These are phyloP conservation scores for Eupeodes corollae DNA, from an alignment of 1,140 invertebrate genomes.

Conservation along the genomic window DNA sequence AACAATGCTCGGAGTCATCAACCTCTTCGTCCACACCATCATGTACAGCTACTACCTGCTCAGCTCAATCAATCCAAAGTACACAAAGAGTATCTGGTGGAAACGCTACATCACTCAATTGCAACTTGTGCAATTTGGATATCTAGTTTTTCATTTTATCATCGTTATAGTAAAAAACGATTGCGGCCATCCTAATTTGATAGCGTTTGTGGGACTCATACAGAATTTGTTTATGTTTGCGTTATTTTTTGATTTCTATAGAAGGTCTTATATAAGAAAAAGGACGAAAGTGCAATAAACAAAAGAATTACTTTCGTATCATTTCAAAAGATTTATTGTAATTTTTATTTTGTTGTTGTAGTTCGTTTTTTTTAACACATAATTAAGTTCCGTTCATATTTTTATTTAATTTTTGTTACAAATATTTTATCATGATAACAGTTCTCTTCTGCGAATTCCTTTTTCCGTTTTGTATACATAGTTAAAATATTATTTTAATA, in stretches of 20 bases:
- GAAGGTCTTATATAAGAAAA: conserved; percentile 18
- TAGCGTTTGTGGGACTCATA: conserved; percentile 20
- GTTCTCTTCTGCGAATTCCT: too few species aligned
- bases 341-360: too few species aligned
- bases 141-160: conserved; percentile 50
- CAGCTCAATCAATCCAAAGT: conserved; percentile 13
- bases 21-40: conserved; percentile 27
- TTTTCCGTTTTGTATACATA: too few species aligned
- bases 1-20: conserved; percentile 26
- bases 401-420: too few species aligned
- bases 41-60: conserved; percentile 32
- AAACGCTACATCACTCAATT: conserved; percentile 27
- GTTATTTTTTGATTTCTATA: conserved; percentile 33
- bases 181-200: conserved; percentile 18
- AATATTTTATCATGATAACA: too few species aligned
- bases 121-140: conserved; percentile 33
- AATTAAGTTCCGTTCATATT: too few species aligned
- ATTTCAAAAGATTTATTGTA: too few species aligned
- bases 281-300: background rate
- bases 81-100: conserved; percentile 38
- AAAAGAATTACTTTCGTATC: background rate
- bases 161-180: conserved; percentile 22
- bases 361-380: too few species aligned
- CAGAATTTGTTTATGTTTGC: conserved; percentile 34
- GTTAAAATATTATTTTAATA: too few species aligned